Evolutionary conservation across 2,797 vertebrate genomes (phyloP).

Genomic region (Poecile montanus): DNA sequence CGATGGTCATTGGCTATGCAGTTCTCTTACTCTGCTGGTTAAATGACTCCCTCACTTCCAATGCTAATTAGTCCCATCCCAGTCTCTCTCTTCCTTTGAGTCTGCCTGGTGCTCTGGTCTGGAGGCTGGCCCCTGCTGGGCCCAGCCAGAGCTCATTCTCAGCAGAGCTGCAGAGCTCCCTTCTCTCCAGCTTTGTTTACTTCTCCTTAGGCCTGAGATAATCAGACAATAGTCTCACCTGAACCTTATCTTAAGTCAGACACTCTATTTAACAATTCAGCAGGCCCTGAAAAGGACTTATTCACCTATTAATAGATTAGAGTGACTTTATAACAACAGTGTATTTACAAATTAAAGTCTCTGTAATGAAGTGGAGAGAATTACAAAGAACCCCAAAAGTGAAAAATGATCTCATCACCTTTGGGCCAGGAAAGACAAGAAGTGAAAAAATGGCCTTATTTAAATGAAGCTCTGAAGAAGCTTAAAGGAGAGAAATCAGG

Average conservation of each 20-base stretch:
- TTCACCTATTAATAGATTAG: background rate
- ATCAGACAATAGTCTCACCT: background rate
- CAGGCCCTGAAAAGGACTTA: background rate
- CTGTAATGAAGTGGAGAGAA: background rate
- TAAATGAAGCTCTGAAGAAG: background rate
- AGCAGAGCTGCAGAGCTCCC: background rate
- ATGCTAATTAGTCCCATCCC: background rate
- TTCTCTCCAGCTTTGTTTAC: background rate
- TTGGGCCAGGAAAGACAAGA: background rate
- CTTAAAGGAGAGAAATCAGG: background rate
- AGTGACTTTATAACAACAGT: background rate
- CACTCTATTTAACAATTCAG: background rate
- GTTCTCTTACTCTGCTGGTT: background rate
- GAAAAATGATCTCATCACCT: background rate
- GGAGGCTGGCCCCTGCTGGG: background rate
- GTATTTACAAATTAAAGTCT: background rate
- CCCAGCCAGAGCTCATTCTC: background rate
- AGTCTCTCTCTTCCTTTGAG: background rate
- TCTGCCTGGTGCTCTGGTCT: background rate
- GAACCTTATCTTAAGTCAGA: background rate
- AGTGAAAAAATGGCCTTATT: background rate
- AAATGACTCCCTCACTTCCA: background rate
- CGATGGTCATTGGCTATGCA: accelerated
- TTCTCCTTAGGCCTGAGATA: background rate
- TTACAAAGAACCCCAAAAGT: background rate